Percentiles rank a stretch among this genome's conserved stretches.
Evolutionary conservation across 2,888 invertebrate species (phyloP).

Genomic region (Andrena hattorfiana): DNA sequence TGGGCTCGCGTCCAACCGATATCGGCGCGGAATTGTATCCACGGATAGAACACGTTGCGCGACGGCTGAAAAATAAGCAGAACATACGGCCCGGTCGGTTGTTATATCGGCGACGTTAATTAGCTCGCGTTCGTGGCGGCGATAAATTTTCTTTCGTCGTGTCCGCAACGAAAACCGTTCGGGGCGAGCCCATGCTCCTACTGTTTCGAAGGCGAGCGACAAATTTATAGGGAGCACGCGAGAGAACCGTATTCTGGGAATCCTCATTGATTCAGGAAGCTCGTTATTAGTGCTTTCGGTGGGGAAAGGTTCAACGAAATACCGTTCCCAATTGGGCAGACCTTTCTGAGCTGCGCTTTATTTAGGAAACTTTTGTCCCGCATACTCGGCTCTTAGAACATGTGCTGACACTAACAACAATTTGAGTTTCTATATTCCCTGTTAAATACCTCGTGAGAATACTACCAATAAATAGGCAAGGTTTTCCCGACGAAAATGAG

Average conservation of each 20-base stretch:
- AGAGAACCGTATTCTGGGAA: background rate
- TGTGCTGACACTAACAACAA: no score
- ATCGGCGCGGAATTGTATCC: slow-evolving; percentile 29
- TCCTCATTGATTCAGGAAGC: slow-evolving; percentile 18
- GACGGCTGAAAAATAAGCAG: slow-evolving; percentile 13
- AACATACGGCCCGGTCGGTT: slow-evolving; percentile 21
- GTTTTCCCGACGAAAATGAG: no score
- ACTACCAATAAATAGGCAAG: no score
- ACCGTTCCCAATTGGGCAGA: no score
- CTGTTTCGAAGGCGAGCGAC: background rate
- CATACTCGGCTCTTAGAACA: no score
- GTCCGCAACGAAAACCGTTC: slow-evolving; percentile 1
- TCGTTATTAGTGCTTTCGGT: slow-evolving; percentile 14
- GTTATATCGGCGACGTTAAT: slow-evolving; percentile 21
- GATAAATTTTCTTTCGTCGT: slow-evolving; percentile 21
- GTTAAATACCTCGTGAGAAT: no score
- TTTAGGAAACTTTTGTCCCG: no score
- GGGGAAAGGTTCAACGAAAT: no score
- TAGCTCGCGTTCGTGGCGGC: background rate
- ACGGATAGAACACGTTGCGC: background rate
- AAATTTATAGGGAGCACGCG: background rate
- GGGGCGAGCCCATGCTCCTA: background rate
- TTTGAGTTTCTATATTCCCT: no score
- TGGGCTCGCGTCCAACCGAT: slow-evolving; percentile 11
- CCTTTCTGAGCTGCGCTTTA: no score